phyloP scores from a whole-genome alignment of 2,113 vertebrate species.

The Alouatta palliata region DNA sequence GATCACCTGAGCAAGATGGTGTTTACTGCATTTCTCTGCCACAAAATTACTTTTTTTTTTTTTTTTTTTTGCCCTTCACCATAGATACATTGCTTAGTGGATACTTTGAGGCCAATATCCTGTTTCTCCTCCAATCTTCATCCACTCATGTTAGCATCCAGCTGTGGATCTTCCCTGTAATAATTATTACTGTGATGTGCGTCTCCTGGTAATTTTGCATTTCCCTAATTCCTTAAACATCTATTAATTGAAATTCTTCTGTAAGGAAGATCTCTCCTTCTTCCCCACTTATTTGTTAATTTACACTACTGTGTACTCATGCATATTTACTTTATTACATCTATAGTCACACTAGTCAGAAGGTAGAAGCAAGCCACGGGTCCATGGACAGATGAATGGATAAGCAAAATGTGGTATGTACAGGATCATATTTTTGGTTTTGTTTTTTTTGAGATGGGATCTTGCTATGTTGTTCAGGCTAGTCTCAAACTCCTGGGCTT shows the following conservation, averaged over 20 bases:
- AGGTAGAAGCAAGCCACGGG: neutral
- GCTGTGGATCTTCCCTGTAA: neutral
- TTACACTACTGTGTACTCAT: neutral
- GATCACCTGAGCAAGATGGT: neutral
- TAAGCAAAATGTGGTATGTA: neutral
- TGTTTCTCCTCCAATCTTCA: neutral
- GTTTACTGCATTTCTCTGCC: neutral
- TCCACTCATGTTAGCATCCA: neutral
- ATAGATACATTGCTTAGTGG: neutral
- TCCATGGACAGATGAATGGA: neutral
- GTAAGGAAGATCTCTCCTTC: conserved; percentile 10
- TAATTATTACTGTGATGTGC: neutral
- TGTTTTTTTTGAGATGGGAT: neutral
- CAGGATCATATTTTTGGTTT: neutral
- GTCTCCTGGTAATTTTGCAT: neutral
- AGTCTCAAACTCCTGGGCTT: neutral
- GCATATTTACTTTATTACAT: conserved; percentile 24
- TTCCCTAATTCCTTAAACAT: neutral
- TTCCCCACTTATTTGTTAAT: neutral
- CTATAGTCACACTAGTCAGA: neutral
- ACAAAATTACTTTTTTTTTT: neutral
- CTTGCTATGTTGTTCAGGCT: neutral
- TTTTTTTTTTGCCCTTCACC: neutral
- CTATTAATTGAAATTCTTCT: neutral
- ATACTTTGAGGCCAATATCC: neutral